phyloP scores from a whole-genome alignment of 2,797 vertebrate species.

The Ctenosaura bakeri region DNA sequence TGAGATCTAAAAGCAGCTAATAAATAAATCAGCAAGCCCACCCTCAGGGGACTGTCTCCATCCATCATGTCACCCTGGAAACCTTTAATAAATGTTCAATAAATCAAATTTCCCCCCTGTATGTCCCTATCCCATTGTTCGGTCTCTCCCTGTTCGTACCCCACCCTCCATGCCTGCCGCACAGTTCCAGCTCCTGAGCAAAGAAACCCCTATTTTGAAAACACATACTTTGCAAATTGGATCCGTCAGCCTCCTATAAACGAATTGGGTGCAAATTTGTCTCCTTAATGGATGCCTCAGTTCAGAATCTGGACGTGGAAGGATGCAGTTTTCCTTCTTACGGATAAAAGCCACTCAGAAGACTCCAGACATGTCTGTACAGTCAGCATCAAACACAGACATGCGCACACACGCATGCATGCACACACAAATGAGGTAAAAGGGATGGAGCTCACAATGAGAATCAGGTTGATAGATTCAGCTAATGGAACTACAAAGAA shows the following conservation, averaged over 20 bases:
- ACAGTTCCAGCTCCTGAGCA: not conserved
- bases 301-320: no score
- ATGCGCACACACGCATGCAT: no score
- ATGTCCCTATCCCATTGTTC: not conserved
- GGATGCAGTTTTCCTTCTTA: not conserved
- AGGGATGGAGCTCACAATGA: not conserved
- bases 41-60: no score
- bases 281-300: no score
- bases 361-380: not conserved
- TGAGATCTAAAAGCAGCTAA: not conserved
- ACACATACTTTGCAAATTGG: not conserved
- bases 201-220: not conserved
- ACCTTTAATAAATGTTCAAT: not conserved
- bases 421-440: not conserved
- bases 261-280: not conserved
- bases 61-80: no score
- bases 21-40: no score
- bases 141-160: not conserved
- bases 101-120: not conserved
- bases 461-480: not conserved
- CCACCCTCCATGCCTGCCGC: not conserved
- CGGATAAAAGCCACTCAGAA: not conserved
- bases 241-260: not conserved
- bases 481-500: conserved; percentile 24
- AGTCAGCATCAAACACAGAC: no score